Percentiles rank a stretch among this genome's conserved stretches.
phyloP scores from a whole-genome alignment of 2,113 vertebrate species.

The Cyanoliseus patagonus region DNA sequence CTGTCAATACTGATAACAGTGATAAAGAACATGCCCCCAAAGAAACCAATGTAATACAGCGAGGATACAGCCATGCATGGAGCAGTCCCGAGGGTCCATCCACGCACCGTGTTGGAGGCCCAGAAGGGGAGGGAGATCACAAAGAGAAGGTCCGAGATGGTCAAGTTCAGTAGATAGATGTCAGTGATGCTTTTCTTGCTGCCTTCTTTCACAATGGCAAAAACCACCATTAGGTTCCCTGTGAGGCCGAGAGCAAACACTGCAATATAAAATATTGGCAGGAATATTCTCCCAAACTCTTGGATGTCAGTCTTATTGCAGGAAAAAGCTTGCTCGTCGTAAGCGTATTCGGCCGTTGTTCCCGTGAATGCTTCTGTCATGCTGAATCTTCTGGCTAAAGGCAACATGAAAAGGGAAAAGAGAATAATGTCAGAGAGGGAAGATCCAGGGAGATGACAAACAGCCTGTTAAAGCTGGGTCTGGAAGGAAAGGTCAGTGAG shows the following conservation, averaged over 20 bases:
- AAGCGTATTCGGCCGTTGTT: background rate
- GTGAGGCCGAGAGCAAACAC: conserved; percentile 83
- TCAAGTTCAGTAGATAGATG: conserved; percentile 89
- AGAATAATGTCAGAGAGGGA: background rate
- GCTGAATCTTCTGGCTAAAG: conserved; percentile 4
- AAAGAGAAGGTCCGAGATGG: conserved; percentile 85
- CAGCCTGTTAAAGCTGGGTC: background rate
- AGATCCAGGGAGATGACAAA: background rate
- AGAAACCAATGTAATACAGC: conserved; percentile 83
- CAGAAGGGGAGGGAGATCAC: conserved; percentile 86
- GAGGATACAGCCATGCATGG: conserved; percentile 81
- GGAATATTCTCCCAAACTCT: conserved; percentile 58
- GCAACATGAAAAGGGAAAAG: background rate
- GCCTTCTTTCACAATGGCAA: conserved; percentile 74
- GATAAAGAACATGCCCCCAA: conserved; percentile 88
- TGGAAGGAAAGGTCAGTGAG: background rate
- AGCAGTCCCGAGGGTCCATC: conserved; percentile 77
- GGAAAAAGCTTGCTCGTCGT: conserved; percentile 6
- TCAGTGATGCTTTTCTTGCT: conserved; percentile 85
- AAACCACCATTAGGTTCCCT: conserved; percentile 86
- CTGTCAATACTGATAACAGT: conserved; percentile 88
- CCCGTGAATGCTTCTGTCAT: conserved; percentile 44
- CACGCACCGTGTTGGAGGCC: conserved; percentile 71
- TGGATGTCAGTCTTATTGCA: conserved; percentile 59
- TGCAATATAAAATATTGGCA: conserved; percentile 65